Evolutionary conservation across 2,888 invertebrate species (phyloP).

Genomic region (Microctonus hyperodae): DNA sequence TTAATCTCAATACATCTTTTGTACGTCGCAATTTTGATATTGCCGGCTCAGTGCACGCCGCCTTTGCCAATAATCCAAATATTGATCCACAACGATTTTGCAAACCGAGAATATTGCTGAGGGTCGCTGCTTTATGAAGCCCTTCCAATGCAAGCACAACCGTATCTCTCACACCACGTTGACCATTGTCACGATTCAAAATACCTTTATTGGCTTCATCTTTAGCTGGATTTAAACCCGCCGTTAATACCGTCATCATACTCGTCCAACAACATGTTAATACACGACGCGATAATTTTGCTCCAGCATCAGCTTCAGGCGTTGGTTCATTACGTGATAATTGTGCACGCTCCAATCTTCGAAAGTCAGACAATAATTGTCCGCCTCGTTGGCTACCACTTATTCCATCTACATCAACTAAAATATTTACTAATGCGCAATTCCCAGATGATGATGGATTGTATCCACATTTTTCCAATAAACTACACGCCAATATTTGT

Average conservation of each 20-base stretch:
- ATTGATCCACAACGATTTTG: conserved; percentile 92
- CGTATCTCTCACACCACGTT: conserved; percentile 75
- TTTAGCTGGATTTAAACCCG: conserved; percentile 64
- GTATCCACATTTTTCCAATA: conserved; percentile 75
- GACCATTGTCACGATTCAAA: conserved; percentile 52
- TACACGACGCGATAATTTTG: conserved; percentile 78
- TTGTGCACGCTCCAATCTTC: conserved; percentile 79
- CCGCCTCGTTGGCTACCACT: conserved; percentile 71
- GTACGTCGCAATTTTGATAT: conserved; percentile 60
- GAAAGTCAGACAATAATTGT: conserved; percentile 88
- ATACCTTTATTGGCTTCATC: conserved; percentile 58
- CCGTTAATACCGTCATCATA: conserved; percentile 86
- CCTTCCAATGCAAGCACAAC: conserved; percentile 89
- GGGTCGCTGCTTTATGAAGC: conserved; percentile 88
- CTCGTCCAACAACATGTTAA: conserved; percentile 93
- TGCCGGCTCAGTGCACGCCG: conserved; percentile 80
- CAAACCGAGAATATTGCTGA: conserved; percentile 86
- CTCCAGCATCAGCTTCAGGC: conserved; percentile 80
- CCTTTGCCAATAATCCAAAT: conserved; percentile 83
- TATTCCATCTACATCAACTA: conserved; percentile 85
- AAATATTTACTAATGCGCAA: conserved; percentile 75
- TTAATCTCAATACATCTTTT: conserved; percentile 59
- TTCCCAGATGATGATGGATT: conserved; percentile 67
- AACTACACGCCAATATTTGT: conserved; percentile 77
- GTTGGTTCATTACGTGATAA: conserved; percentile 73